These are phyloP conservation scores for Hydrolagus colliei DNA, from an alignment of 2,797 vertebrate species.

Conservation along the genomic window DNA sequence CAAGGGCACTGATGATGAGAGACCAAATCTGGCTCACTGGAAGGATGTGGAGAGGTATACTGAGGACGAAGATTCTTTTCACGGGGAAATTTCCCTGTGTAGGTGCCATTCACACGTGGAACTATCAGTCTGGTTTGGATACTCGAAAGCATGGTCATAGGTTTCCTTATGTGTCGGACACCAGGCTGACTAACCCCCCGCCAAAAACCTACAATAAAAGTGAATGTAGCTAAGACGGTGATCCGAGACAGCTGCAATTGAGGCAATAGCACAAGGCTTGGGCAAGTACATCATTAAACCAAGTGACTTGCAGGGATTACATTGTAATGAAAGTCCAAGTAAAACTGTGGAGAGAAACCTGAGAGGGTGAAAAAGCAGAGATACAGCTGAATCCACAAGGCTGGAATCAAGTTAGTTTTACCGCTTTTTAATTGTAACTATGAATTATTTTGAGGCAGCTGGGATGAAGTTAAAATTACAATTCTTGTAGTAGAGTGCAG, in stretches of 20 bases:
- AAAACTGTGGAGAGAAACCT: conserved; percentile 38
- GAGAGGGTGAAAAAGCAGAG: conserved; percentile 40
- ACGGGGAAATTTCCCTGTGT: no score
- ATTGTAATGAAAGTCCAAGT: conserved; percentile 38
- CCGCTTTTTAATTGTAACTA: conserved; percentile 27
- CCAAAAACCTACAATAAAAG: conserved; percentile 40
- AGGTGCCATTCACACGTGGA: no score
- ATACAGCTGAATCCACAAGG: conserved; percentile 37
- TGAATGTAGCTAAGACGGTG: conserved; percentile 43
- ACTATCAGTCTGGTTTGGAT: no score
- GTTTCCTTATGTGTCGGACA: no score
- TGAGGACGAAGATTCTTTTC: no score
- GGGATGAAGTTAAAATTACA: conserved; percentile 6
- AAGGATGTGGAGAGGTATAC: no score
- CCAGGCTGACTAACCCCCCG: background rate
- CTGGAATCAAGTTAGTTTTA: conserved; percentile 38
- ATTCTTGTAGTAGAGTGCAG: background rate
- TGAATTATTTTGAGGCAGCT: conserved; percentile 13
- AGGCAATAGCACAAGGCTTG: conserved; percentile 42
- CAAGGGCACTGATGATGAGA: no score
- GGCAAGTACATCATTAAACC: conserved; percentile 42
- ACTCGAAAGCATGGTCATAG: no score
- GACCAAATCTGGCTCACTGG: no score
- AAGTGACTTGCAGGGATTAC: conserved; percentile 42
- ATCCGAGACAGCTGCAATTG: conserved; percentile 51